Base-by-base conservation (phyloP, 2,797 vertebrate species). In the Lacerta agilis region DNA sequence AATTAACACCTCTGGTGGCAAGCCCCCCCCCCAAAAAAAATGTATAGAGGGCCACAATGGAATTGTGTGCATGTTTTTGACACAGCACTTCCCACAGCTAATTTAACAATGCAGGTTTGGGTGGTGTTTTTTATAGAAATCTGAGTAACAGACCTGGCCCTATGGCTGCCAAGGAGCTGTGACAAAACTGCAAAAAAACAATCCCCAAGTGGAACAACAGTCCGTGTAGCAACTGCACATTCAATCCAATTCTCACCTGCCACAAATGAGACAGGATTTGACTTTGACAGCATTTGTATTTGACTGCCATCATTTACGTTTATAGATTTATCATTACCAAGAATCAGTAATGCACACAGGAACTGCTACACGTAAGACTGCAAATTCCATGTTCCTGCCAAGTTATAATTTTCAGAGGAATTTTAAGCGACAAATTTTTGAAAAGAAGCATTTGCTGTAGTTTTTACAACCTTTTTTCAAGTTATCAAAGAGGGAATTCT, bases 391-490 rank as follows among this genome's bases (percentile, higher is more conserved):
- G 86, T 75, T 77, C 11, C 13, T 84, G 20, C 3, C 67, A 81
- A 90, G 84, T 5, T 1, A 85, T 0, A 45, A 5, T 69, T 81
- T 85, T 67, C 64, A 75, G 64, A 15, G 29, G 3, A 0, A 0
- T 86, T 89, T 88, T 72, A 64, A 86, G 64, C 77, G 85, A 66
- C 41, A 27, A 90, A 69, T 80, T 81, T 87, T 78, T 36, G 36
- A 91, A 93, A 82, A 58, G 5, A 83, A 86, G 1, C 41, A 45
- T n/a, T 45, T 86, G 78, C 0, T 87, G 38, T 64, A 64, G 0
- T 6, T 17, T 55, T 82, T 45, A 86, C 49, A 49, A 72, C 17
- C 41, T 86, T 89, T 0, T 71, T 77, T 79, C 78, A 93, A 77
- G 85, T 78, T 86, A 93, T 55, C 88, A 58, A 23, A 66, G 72